Conservation (phyloP, 2,113 vertebrate genomes). For the Actenoides hombroni region DNA sequence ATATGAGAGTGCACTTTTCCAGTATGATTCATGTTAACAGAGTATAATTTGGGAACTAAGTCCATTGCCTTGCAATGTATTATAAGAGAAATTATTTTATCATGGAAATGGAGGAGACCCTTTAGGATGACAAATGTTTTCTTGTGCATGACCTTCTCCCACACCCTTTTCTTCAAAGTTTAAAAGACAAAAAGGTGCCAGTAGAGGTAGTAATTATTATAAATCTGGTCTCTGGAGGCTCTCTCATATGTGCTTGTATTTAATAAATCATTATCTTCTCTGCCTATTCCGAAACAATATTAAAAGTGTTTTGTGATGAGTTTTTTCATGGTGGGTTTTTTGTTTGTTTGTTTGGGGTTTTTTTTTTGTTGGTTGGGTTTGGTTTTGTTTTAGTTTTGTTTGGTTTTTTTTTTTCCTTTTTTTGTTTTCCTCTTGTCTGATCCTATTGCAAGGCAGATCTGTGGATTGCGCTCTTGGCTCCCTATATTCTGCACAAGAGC, state of each 20-base stretch:
- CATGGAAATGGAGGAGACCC: not conserved
- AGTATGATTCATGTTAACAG: not conserved
- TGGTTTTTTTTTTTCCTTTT: not conserved
- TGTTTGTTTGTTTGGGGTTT: no score
- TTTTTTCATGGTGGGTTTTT: not conserved
- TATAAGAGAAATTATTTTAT: constrained; percentile 14
- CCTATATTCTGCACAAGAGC: not conserved
- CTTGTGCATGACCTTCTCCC: constrained; percentile 22
- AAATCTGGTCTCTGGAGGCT: not conserved
- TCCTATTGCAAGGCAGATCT: not conserved
- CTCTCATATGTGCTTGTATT: not conserved
- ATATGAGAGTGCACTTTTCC: not conserved
- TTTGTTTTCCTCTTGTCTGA: not conserved
- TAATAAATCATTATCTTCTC: not conserved
- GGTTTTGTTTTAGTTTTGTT: not conserved
- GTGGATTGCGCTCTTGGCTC: not conserved
- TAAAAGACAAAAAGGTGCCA: constrained; percentile 18
- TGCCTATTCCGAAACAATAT: not conserved
- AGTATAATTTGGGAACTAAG: not conserved
- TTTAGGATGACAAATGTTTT: constrained; percentile 3
- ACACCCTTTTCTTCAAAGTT: not conserved
- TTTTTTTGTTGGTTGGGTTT: not conserved
- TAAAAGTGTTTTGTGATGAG: not conserved
- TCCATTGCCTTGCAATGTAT: not conserved
- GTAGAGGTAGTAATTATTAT: constrained; percentile 25